Base-by-base conservation (phyloP, 37 sponge, comb jelly and placozoan species). In the Dysidea cf. avara region DNA sequence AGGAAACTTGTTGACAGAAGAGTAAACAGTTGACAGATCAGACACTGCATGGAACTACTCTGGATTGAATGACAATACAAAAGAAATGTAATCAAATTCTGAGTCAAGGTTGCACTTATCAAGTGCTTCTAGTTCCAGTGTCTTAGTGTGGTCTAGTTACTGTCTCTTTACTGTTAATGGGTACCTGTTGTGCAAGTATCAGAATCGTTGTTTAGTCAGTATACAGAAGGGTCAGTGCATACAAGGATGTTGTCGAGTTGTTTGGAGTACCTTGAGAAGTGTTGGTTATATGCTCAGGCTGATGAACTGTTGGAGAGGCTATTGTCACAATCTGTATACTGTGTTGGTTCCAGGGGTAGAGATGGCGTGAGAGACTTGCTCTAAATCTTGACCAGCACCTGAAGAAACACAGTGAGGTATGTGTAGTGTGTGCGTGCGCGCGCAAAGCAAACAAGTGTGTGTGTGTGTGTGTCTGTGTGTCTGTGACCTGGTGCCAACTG, bases 361-460 rank as follows among this genome's bases (percentile, higher is more conserved):
- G 83, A 85, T 89, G 79, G 64, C 59, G 93, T 88, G 33, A 61
- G 93, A 49, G 63, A 84, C 52, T 72, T 81, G 17, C 83, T 92
- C 22, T 80, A 88, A 37, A 64, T 69, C 9, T 85, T 88, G 72
- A 46, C 61, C 50, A 89, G 88, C 53, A 54, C 88, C 49, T 74
- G 67, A 34, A 32, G 55, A 25, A 73, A 72, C 40, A 36, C 36
- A 34, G 64, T 82, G 78, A 87, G 81, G n/a, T 9, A 55, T 46
- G 30, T 60, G n/a, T n/a, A n/a, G n/a, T n/a, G n/a, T n/a, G n/a
- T n/a, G n/a, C n/a, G n/a, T n/a, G n/a, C n/a, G n/a, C 7, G 22
- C 22, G 34, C 18, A 3, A 14, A 53, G 18, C 29, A 25, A 54
- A 25, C n/a, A 31, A 21, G 30, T 49, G 39, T 53, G 30, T 69